These are phyloP conservation scores for Sicus ferrugineus DNA, from an alignment of 2,888 invertebrate genomes.

Conservation along the genomic window DNA sequence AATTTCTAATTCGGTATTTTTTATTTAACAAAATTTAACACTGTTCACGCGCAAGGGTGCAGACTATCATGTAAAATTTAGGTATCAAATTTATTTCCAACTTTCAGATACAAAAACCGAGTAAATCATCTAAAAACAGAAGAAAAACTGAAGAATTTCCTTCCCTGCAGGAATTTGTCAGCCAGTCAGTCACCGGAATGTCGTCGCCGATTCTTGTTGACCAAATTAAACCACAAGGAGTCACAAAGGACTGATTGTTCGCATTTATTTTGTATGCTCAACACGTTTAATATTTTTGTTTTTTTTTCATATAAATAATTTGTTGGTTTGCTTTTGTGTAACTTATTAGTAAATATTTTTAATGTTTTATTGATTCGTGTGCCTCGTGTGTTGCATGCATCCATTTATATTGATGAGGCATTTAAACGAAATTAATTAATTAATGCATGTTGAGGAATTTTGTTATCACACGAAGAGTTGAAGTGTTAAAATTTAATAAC, in stretches of 20 bases:
- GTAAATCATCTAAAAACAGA: neutral
- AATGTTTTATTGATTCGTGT: neutral
- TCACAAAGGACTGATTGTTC: neutral
- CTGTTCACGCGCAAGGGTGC: too few species aligned
- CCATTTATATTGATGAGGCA: neutral
- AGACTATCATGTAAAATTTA: too few species aligned
- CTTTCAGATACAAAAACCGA: neutral
- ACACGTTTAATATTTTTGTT: slow-evolving; percentile 31
- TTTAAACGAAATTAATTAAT: slow-evolving; percentile 20
- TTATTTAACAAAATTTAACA: too few species aligned
- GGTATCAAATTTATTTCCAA: too few species aligned
- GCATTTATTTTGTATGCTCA: slow-evolving; percentile 21
- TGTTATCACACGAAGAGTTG: slow-evolving; percentile 2
- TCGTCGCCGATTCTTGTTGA: neutral
- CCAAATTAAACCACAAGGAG: neutral
- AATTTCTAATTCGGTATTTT: too few species aligned
- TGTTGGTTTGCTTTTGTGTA: neutral
- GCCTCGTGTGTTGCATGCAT: neutral
- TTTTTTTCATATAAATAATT: slow-evolving; percentile 30
- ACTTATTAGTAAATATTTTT: neutral
- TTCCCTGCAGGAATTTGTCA: slow-evolving; percentile 13
- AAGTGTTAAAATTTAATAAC: slow-evolving; percentile 28
- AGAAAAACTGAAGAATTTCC: neutral
- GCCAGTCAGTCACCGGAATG: neutral
- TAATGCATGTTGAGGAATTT: slow-evolving; percentile 24